phyloP scores from a whole-genome alignment of 2,113 vertebrate genomes.

The Embiotoca jacksoni region DNA sequence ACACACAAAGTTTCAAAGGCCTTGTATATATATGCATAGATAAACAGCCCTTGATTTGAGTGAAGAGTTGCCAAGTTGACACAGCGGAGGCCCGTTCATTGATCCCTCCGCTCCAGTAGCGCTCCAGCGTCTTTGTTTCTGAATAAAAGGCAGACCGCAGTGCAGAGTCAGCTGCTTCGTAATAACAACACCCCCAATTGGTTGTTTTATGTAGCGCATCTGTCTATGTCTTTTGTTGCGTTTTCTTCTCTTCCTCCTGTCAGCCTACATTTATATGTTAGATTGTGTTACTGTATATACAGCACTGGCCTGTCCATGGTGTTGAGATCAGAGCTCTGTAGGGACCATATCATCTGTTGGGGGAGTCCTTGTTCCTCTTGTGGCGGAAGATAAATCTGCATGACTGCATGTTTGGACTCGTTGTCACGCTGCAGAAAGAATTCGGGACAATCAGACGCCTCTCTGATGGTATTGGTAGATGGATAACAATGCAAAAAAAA shows the following conservation, averaged over 20 bases:
- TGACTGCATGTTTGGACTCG: neutral
- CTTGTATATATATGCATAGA: conserved; percentile 47
- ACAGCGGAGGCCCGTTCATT: conserved; percentile 45
- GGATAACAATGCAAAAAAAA: neutral
- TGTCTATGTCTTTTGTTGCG: neutral
- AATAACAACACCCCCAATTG: conserved; percentile 21
- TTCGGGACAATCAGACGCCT: neutral
- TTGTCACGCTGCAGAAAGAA: no score
- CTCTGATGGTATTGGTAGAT: neutral
- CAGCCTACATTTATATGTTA: neutral
- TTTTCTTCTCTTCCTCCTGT: neutral
- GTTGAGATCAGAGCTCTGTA: neutral
- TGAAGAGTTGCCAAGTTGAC: conserved; percentile 64
- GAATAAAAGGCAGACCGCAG: conserved; percentile 33
- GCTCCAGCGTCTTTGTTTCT: conserved; percentile 43
- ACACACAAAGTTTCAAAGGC: conserved; percentile 1
- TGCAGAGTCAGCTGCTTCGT: conserved; percentile 15
- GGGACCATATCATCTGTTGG: neutral
- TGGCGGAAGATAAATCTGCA: neutral
- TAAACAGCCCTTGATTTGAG: conserved; percentile 65
- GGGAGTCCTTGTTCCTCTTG: neutral
- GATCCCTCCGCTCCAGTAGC: conserved; percentile 51
- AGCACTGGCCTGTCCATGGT: neutral
- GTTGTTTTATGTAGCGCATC: neutral
- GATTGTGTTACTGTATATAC: neutral